Evolutionary conservation across 2,113 vertebrate species (phyloP), one percentile per base, ranked within the genome.

Genomic region (Cisticola juncidis): DNA sequence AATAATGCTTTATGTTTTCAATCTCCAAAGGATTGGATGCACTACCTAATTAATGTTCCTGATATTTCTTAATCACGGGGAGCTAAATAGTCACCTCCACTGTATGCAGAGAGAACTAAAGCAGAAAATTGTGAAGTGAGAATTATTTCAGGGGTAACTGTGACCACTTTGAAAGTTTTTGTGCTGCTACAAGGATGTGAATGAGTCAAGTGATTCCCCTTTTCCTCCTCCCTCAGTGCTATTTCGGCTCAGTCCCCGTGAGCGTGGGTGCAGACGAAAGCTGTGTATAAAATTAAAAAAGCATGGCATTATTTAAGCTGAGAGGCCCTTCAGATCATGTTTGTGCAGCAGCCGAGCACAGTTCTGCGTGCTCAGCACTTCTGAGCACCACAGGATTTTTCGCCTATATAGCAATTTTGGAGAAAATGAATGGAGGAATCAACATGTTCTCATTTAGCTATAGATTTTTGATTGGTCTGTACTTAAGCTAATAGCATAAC

Each of bases 341-440:
- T 91, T 95, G 62, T 50, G 54, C 84, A 95, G 95, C 94, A 97
- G 96, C 76, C 6, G 42, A 14, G 58, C 92, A 66, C 88, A 95
- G 90, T 95, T 95, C 3, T 93, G 95, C 58, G 0, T 2, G 85
- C 93, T 95, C 95, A 95, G 94, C 91, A 93, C 78, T 95, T 95
- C 87, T 6, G 24, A 69, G 80, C 90, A 4, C 94, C 35, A 76
- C 66, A 21, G 33, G 50, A 57, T 83, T 96, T 96, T 97, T 95
- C 3, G 85, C 90, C 92, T 38, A 88, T 62, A 51, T 64, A n/a
- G 92, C 93, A 84, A 35, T 94, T 95, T 92, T 84, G 5, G 61
- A 84, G 88, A 90, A 92, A 92, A 96, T 86, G 90, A 95, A 92
- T 90, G 83, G 81, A 86, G 83, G 79, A 96, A 96, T 94, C 96